These are phyloP conservation scores for Ectemnius continuus DNA, from an alignment of 2,888 invertebrate species.

Conservation along the genomic window DNA sequence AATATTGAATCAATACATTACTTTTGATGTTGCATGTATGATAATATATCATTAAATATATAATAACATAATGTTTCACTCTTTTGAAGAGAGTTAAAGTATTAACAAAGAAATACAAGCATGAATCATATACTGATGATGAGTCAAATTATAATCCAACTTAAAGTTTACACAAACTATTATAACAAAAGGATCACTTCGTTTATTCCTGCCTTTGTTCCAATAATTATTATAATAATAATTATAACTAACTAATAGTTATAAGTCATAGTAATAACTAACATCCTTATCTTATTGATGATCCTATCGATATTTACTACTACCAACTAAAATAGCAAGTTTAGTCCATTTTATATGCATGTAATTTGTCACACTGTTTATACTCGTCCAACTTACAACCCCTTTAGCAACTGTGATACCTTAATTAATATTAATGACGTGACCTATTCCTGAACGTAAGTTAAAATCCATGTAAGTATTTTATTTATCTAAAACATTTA, in stretches of 20 bases:
- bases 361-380: slow-evolving; percentile 31
- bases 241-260: too few species aligned
- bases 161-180: too few species aligned
- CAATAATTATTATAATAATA: too few species aligned
- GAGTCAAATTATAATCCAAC: too few species aligned
- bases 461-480: slow-evolving; percentile 6
- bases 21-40: too few species aligned
- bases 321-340: too few species aligned
- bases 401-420: slow-evolving; percentile 31
- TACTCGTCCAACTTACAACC: slow-evolving; percentile 15
- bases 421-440: background rate
- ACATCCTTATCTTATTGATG: too few species aligned
- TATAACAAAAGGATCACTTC: too few species aligned
- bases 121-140: background rate
- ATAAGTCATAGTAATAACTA: too few species aligned
- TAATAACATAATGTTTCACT: slow-evolving; percentile 15
- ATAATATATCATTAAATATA: slow-evolving; percentile 11
- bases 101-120: background rate
- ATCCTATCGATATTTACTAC: too few species aligned
- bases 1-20: too few species aligned
- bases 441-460: background rate
- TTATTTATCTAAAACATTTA: background rate
- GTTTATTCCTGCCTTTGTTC: too few species aligned
- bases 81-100: slow-evolving; percentile 12
- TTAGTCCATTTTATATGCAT: slow-evolving; percentile 17